Base-by-base conservation (phyloP, 2,888 invertebrate genomes). In the Macaria notata region DNA sequence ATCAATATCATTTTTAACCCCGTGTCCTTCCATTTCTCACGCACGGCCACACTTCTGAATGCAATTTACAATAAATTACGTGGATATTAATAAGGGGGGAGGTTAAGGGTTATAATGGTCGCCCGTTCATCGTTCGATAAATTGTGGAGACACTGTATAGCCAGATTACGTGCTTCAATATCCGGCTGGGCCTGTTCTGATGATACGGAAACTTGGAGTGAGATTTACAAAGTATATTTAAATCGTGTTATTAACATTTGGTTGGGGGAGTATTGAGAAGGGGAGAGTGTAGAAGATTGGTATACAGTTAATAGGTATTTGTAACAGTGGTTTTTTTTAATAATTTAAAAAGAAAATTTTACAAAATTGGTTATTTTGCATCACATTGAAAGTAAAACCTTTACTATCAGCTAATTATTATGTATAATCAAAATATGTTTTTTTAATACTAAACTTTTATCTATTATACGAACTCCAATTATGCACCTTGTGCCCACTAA, bases 21-120 rank as follows among this genome's bases (percentile, higher is more conserved):
- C 45, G 45, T 45, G 51, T 55, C 59, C 59, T 54, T 55, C 59
- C 59, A 59, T 59, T 59, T 82, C 79, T 83, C 82, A 83, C 80
- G 83, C 83, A 80, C 81, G 79, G 75, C 71, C 78, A 80, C 81
- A 80, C 81, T 78, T 75, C 74, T 83, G 79, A 88, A 88, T 88
- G 90, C 88, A 90, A 91, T 90, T 89, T 91, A 88, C 90, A 91
- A 90, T 91, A 91, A 91, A 91, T 91, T 91, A 90, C 84, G 83
- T 81, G 83, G 90, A 88, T 90, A 91, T 91, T 91, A 91, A 90
- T 90, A 90, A 88, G 87, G 83, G 79, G 80, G 81, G 80, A 85
- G 86, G 87, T 86, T 87, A 88, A 88, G 88, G 89, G 90, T 88
- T 88, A 86, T 89, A 88, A 91, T 86, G 86, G 86, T 75, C 65